These are phyloP conservation scores for Pao palembangensis DNA, from an alignment of 2,113 vertebrate species.

Conservation along the genomic window DNA sequence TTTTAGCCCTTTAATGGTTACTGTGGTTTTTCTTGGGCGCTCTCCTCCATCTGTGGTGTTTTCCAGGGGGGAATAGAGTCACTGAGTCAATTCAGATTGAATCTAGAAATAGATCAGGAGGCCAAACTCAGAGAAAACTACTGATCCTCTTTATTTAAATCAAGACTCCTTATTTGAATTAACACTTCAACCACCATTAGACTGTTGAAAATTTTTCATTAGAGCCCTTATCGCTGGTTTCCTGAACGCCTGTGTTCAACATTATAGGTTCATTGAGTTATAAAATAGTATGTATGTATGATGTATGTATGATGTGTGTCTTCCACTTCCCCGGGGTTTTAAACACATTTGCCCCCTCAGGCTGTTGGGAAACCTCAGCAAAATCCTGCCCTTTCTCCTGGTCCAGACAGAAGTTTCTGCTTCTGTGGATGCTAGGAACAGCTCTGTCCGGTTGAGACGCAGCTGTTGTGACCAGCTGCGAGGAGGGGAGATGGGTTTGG, in stretches of 20 bases:
- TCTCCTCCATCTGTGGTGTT: conserved; percentile 50
- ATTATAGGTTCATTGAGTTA: too few relatives aligned
- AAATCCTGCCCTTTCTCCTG: too few relatives aligned
- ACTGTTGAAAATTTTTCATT: too few relatives aligned
- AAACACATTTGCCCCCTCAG: too few relatives aligned
- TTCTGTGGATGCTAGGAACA: conserved; percentile 30
- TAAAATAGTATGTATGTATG: too few relatives aligned
- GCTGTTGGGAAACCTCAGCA: too few relatives aligned
- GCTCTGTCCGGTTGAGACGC: conserved; percentile 32
- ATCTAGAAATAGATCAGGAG: conserved; percentile 55
- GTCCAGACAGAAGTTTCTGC: conserved; percentile 35
- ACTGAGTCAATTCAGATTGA: conserved; percentile 48
- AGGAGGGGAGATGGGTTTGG: conserved; percentile 14
- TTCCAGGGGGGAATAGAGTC: conserved; percentile 35
- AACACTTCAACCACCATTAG: neutral
- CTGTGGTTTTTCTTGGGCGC: conserved; percentile 51
- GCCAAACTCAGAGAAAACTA: conserved; percentile 28
- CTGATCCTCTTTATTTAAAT: conserved; percentile 19
- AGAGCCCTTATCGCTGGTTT: too few relatives aligned
- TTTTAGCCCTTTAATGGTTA: conserved; percentile 51
- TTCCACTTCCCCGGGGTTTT: too few relatives aligned
- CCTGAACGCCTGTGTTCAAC: too few relatives aligned
- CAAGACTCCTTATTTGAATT: conserved; percentile 15
- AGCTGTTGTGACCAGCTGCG: conserved; percentile 64
- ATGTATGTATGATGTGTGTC: too few relatives aligned